Conservation (phyloP, 2,113 vertebrate species). For the Hoplias malabaricus region DNA sequence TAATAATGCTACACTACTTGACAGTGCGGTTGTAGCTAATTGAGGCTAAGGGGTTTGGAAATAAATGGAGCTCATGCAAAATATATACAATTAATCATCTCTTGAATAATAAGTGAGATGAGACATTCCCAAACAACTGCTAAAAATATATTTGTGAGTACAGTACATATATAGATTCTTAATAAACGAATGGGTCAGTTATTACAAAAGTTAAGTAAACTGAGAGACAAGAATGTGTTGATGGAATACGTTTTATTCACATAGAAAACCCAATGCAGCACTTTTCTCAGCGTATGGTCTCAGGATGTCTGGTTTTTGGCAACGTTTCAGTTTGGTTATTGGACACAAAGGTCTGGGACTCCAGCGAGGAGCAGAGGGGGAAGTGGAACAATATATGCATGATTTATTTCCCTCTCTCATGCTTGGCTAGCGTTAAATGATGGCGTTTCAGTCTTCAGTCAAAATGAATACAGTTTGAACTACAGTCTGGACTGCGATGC, state of each 20-base stretch:
- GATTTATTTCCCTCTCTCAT: not conserved
- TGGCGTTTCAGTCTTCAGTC: not conserved
- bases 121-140: too few relatives aligned
- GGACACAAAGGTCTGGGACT: conserved; percentile 14
- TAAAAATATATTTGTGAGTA: too few relatives aligned
- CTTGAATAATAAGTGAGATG: too few relatives aligned
- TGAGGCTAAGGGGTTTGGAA: too few relatives aligned
- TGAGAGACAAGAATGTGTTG: not conserved
- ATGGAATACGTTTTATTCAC: not conserved
- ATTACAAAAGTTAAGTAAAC: not conserved
- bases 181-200: not conserved
- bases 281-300: not conserved
- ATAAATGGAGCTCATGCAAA: too few relatives aligned
- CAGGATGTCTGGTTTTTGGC: not conserved
- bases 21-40: too few relatives aligned
- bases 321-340: not conserved
- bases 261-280: not conserved
- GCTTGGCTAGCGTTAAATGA: conserved; percentile 11
- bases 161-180: too few relatives aligned
- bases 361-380: not conserved
- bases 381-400: not conserved
- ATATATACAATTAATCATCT: too few relatives aligned
- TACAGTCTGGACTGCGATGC: not conserved
- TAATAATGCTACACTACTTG: too few relatives aligned
- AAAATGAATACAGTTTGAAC: conserved; percentile 10